Evolutionary conservation across 2,888 invertebrate genomes (phyloP).

Genomic region (Ramazzottius varieornatus): DNA sequence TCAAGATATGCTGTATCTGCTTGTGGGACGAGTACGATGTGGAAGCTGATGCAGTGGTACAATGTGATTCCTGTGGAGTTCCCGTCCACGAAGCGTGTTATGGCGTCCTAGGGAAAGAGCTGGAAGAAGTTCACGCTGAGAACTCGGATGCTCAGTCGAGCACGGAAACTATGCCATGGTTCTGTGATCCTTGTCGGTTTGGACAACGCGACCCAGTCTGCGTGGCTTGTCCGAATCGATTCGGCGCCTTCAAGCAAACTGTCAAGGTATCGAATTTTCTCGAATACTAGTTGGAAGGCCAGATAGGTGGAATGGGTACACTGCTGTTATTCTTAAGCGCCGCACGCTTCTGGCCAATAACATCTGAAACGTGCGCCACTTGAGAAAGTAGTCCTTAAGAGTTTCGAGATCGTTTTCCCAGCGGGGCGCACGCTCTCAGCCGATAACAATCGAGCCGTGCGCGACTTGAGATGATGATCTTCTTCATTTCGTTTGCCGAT

Average conservation of each 20-base stretch:
- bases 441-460: no score
- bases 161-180: slow-evolving; percentile 1
- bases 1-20: background rate
- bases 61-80: background rate
- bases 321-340: no score
- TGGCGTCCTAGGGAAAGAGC: background rate
- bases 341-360: no score
- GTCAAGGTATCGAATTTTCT: background rate
- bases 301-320: no score
- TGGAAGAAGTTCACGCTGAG: background rate
- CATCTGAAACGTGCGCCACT: no score
- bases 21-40: background rate
- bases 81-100: background rate
- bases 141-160: background rate
- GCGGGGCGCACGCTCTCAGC: no score
- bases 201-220: background rate
- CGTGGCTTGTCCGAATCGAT: background rate
- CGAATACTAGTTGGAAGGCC: no score
- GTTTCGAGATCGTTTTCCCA: no score
- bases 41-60: background rate
- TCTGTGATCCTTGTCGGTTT: background rate
- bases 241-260: background rate
- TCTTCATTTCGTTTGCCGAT: no score
- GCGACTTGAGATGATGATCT: no score
- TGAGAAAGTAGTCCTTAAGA: no score